Percentiles rank a stretch among this genome's conserved stretches.
These are phyloP conservation scores for Pseudorectes ferrugineus DNA, from an alignment of 2,113 vertebrate genomes.

Conservation along the genomic window DNA sequence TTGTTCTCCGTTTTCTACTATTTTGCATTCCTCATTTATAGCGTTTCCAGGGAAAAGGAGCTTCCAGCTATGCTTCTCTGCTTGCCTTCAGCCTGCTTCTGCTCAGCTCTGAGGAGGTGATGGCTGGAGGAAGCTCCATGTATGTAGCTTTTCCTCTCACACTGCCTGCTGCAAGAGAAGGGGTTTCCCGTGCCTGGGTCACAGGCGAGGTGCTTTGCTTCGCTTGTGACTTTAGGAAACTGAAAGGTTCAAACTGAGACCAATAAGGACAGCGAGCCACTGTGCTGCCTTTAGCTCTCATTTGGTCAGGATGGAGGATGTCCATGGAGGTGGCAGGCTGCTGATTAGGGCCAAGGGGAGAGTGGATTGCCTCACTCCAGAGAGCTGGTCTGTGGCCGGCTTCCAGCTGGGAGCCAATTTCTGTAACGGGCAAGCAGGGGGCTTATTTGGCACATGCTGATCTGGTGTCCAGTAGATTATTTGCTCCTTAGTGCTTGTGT, in stretches of 20 bases:
- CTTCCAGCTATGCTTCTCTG: not conserved
- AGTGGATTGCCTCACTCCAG: rapidly evolving
- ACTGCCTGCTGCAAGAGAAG: not conserved
- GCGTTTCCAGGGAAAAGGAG: not conserved
- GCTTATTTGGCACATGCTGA: not conserved
- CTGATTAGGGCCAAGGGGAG: not conserved
- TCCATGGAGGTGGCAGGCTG: not conserved
- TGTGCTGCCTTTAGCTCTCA: not conserved
- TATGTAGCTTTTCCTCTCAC: not conserved
- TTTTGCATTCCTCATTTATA: not conserved
- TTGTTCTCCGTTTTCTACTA: not conserved
- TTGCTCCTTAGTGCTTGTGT: not conserved
- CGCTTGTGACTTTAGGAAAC: not conserved
- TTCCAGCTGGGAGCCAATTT: not conserved
- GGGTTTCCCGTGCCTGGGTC: not conserved
- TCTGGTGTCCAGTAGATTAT: not conserved
- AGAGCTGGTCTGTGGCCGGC: not conserved
- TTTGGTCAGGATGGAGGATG: not conserved
- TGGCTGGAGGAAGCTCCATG: not conserved
- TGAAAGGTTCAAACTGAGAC: not conserved
- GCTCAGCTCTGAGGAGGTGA: not conserved
- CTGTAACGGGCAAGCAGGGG: rapidly evolving
- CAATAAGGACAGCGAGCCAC: not conserved
- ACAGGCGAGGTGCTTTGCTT: not conserved
- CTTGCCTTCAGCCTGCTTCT: not conserved